Percentiles rank a stretch among this genome's conserved stretches.
Conservation (phyloP, 2,797 vertebrate species). For the Salmo trutta region DNA sequence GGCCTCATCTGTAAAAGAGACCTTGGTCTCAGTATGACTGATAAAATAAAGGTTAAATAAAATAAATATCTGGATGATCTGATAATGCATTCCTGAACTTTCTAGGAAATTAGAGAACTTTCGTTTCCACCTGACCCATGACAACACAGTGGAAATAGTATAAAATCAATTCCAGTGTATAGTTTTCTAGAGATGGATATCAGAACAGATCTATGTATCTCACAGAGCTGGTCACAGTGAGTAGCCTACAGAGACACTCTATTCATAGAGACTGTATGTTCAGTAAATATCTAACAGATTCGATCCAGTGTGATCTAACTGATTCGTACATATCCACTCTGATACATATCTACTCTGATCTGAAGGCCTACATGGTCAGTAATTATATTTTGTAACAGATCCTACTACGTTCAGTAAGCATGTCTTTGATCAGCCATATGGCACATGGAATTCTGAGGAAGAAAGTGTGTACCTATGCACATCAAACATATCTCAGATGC, state of each 20-base stretch:
- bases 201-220: too few species aligned
- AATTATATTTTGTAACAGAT: not conserved
- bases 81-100: not conserved
- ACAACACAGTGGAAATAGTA: too few species aligned
- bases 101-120: not conserved
- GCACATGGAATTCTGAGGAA: not conserved
- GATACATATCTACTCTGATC: not conserved
- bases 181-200: too few species aligned
- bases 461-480: not conserved
- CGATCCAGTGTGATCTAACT: not conserved
- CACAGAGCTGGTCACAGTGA: not conserved
- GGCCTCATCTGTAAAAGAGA: too few species aligned
- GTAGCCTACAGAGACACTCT: not conserved
- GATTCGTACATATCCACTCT: not conserved
- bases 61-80: not conserved
- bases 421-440: not conserved
- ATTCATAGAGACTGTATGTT: not conserved
- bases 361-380: too few species aligned
- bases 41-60: too few species aligned
- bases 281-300: not conserved
- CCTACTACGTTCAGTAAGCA: not conserved
- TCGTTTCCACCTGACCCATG: too few species aligned
- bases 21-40: too few species aligned
- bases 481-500: not conserved
- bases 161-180: too few species aligned